These are phyloP conservation scores for Steinernema feltiae DNA, from an alignment of 1,140 invertebrate species.

Conservation along the genomic window DNA sequence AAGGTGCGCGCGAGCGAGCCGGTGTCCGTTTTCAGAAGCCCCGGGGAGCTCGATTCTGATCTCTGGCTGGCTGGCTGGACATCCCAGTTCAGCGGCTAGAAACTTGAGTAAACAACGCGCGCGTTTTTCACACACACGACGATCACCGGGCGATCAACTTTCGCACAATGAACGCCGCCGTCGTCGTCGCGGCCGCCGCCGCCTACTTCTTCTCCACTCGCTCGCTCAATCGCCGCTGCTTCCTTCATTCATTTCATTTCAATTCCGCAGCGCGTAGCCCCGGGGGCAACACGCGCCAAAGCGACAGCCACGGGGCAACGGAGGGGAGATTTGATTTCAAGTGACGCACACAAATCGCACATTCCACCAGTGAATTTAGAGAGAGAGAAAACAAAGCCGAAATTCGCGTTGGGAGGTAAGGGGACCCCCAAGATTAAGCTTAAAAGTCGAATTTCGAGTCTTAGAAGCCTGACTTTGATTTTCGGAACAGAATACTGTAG, in stretches of 20 bases:
- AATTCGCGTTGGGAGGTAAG: too few species aligned
- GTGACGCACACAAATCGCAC: slow-evolving; percentile 14
- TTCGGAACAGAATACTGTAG: background rate
- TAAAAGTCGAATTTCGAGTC: too few species aligned
- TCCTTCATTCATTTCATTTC: background rate
- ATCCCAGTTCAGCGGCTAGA: too few species aligned
- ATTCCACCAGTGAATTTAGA: background rate
- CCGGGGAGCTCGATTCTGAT: background rate
- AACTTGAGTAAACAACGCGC: too few species aligned
- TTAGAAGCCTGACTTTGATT: background rate
- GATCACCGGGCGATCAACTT: background rate
- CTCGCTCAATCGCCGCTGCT: background rate
- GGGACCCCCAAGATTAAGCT: too few species aligned
- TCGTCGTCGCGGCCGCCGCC: too few species aligned
- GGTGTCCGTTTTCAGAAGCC: background rate
- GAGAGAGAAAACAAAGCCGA: background rate
- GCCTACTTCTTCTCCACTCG: too few species aligned
- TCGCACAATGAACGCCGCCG: too few species aligned
- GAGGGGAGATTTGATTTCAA: slow-evolving; percentile 5
- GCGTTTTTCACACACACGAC: too few species aligned
- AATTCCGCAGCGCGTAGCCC: background rate
- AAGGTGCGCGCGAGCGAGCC: background rate
- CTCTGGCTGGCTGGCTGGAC: background rate
- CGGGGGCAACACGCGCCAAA: slow-evolving; percentile 9
- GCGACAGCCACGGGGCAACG: background rate